These are phyloP conservation scores for Drymonia ruficornis DNA, from an alignment of 2,888 invertebrate species.

Conservation along the genomic window DNA sequence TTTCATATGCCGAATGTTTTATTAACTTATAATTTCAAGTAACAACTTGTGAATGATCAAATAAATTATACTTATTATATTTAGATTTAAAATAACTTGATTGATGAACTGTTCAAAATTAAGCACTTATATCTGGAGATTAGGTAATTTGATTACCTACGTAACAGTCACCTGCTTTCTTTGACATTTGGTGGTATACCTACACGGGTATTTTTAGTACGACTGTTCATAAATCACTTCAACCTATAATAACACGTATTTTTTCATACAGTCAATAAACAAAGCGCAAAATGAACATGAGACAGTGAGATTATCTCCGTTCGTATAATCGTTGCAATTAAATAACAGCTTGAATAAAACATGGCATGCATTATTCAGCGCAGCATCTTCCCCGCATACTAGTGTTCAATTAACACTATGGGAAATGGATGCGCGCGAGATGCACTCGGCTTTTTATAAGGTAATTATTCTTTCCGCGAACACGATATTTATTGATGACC, in stretches of 20 bases:
- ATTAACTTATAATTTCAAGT: not conserved
- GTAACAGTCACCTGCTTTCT: too few species aligned
- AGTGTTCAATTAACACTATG: slow-evolving; percentile 33
- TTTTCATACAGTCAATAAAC: not conserved
- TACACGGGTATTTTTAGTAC: too few species aligned
- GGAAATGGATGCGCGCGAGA: slow-evolving; percentile 14
- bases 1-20: not conserved
- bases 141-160: too few species aligned
- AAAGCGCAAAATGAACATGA: slow-evolving; percentile 16
- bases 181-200: too few species aligned
- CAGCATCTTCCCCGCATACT: slow-evolving; percentile 35
- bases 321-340: slow-evolving; percentile 48
- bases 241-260: not conserved
- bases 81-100: too few species aligned
- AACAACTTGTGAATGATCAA: too few species aligned
- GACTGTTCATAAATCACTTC: not conserved
- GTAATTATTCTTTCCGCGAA: slow-evolving; percentile 1
- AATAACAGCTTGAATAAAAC: slow-evolving; percentile 46
- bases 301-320: slow-evolving; percentile 26
- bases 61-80: too few species aligned
- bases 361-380: slow-evolving; percentile 47
- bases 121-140: too few species aligned
- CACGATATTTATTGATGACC: not conserved
- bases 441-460: not conserved
- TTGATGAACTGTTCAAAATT: too few species aligned